These are phyloP conservation scores for Desoria tigrina DNA, from an alignment of 2,888 invertebrate species.

Conservation along the genomic window DNA sequence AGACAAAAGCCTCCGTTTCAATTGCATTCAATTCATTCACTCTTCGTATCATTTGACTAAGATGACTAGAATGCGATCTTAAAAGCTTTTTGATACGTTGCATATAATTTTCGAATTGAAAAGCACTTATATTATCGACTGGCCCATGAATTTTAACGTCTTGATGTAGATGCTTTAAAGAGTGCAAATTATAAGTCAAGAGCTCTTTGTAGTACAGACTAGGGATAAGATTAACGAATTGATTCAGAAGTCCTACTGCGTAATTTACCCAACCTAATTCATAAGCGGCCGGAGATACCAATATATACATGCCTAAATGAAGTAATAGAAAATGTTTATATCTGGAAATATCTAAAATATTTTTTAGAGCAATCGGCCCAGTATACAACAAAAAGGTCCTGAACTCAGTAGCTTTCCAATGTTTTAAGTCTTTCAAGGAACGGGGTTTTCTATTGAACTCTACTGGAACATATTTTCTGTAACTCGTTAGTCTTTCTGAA, in stretches of 20 bases:
- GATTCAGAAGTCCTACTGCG: conserved; percentile 44
- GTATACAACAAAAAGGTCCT: conserved; percentile 50
- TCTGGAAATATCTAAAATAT: conserved; percentile 22
- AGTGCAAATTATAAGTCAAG: conserved; percentile 57
- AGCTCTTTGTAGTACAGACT: conserved; percentile 55
- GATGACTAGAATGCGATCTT: conserved; percentile 7
- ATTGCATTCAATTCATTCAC: too few species aligned
- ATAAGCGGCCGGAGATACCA: neutral
- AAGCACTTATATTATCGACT: conserved; percentile 55
- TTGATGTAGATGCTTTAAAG: conserved; percentile 55
- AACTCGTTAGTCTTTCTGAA: neutral
- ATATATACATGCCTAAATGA: neutral
- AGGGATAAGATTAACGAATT: conserved; percentile 53
- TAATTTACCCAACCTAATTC: conserved; percentile 33
- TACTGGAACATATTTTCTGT: neutral
- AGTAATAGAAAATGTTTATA: conserved; percentile 22
- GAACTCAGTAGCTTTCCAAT: conserved; percentile 54
- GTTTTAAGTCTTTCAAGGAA: conserved; percentile 42
- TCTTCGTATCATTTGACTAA: conserved; percentile 24
- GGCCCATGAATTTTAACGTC: conserved; percentile 55
- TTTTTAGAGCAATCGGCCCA: conserved; percentile 47
- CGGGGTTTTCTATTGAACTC: conserved; percentile 52
- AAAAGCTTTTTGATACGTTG: conserved; percentile 45
- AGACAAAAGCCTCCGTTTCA: too few species aligned
- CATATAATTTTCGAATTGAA: conserved; percentile 56